Evolutionary conservation across 2,888 invertebrate genomes (phyloP), one percentile per base, ranked within the genome.

Genomic region (Punctoribates punctum): DNA sequence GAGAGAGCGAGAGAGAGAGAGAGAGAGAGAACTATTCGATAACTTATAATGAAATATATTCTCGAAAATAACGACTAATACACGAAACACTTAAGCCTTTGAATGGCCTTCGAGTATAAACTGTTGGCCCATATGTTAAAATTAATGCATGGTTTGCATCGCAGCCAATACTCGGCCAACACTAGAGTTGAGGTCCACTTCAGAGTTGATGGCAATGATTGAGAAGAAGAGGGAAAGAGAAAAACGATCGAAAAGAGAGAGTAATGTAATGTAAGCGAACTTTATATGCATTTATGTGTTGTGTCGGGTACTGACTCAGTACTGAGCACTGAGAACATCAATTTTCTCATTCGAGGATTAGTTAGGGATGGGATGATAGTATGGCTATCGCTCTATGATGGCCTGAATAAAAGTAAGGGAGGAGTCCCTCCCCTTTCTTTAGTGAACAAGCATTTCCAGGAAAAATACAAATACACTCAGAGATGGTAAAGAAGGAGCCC

Each of bases 201-300:
- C 73, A 73, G 62, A 81, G 78, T n/a, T 79, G 80, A 25, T 25
- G 8, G 13, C 34, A 29, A 67, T 38, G 38, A 67, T 67, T 38
- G 74, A 74, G 60, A 74, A 23, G 62, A 62, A 74, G 42, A 74
- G 62, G 46, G 38, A 57, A 38, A 74, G 34, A 34, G 34, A 34
- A 34, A 34, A 34, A 34, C 34, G 34, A 34, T 34, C 34, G 34
- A 34, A 34, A 34, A 4, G 20, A 29, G 48, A 20, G n/a, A 51
- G n/a, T n/a, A n/a, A n/a, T n/a, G 73, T 51, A 27, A 73, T 73
- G 17, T 20, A 15, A 20, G 23, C 8, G 5, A 23, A 57, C 13
- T 27, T 60, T 15, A 60, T 60, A 27, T 60, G 60, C 27, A 25
- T 27, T 57, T 9, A 9, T n/a, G n/a, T 8, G 60, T 27, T 60